phyloP scores from a whole-genome alignment of 2,797 vertebrate genomes.

The Urocyon cinereoargenteus region DNA sequence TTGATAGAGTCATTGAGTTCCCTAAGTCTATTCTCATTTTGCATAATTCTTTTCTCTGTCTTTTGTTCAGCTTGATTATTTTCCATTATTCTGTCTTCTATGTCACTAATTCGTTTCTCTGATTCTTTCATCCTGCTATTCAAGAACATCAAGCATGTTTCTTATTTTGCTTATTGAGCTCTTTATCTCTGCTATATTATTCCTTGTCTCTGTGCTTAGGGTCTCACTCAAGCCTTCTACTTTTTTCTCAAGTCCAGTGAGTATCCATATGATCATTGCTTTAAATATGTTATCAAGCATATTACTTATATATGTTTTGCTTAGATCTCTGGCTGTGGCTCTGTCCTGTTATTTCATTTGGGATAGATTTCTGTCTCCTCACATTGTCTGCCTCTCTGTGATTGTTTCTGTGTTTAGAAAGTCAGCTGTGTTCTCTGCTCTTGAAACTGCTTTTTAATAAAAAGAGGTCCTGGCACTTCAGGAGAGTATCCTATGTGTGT shows the following conservation, averaged over 20 bases:
- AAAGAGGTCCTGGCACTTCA: neutral
- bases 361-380: neutral
- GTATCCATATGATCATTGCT: neutral
- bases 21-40: neutral
- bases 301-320: neutral
- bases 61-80: neutral
- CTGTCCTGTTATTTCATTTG: neutral
- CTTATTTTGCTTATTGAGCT: neutral
- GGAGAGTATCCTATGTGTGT: neutral
- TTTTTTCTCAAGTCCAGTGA: neutral
- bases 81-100: neutral
- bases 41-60: neutral
- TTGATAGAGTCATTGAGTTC: neutral
- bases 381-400: neutral
- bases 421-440: neutral
- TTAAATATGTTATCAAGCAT: neutral
- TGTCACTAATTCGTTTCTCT: neutral
- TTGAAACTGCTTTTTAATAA: neutral
- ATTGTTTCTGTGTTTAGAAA: neutral
- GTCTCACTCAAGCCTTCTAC: neutral
- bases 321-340: neutral
- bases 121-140: neutral
- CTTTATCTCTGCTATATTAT: neutral
- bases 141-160: too few relatives aligned
- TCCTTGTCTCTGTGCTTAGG: neutral